Evolutionary conservation across 2,113 vertebrate species (phyloP).

Genomic region (Colaptes auratus): DNA sequence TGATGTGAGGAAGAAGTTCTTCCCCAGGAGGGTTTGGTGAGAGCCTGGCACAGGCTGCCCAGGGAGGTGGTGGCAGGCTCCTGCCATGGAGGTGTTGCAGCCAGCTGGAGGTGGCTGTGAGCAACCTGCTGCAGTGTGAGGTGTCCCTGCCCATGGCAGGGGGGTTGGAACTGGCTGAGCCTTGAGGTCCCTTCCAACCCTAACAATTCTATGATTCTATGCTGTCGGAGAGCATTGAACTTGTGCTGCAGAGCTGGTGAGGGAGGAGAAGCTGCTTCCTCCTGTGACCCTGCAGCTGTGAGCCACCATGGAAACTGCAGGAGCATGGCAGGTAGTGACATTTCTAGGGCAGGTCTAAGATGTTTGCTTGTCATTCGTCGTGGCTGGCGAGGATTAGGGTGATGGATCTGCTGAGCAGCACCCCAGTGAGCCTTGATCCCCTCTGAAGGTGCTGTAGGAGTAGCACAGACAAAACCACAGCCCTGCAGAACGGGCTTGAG

Average conservation of each 20-base stretch:
- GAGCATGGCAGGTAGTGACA: fast-evolving
- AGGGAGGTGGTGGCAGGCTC: no score
- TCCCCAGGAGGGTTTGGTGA: no score
- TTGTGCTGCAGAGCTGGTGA: not conserved
- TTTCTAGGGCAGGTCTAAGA: not conserved
- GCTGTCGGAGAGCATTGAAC: not conserved
- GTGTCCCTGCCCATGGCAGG: no score
- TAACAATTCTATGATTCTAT: no score
- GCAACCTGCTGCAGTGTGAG: no score
- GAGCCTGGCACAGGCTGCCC: no score
- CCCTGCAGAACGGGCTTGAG: not conserved
- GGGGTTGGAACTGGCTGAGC: no score
- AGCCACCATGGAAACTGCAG: not conserved
- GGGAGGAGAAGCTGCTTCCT: not conserved
- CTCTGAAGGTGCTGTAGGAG: not conserved
- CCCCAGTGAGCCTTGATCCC: not conserved
- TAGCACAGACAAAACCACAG: not conserved
- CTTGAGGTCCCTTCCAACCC: no score
- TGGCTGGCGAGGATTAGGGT: not conserved
- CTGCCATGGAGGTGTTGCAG: no score
- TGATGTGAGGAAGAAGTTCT: no score
- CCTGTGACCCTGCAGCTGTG: not conserved
- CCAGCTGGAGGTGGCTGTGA: no score
- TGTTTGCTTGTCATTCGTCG: not conserved
- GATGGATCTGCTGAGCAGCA: not conserved